Evolutionary conservation across 2,888 invertebrate genomes (phyloP), one percentile per base, ranked within the genome.

Genomic region (Athalia rosae): DNA sequence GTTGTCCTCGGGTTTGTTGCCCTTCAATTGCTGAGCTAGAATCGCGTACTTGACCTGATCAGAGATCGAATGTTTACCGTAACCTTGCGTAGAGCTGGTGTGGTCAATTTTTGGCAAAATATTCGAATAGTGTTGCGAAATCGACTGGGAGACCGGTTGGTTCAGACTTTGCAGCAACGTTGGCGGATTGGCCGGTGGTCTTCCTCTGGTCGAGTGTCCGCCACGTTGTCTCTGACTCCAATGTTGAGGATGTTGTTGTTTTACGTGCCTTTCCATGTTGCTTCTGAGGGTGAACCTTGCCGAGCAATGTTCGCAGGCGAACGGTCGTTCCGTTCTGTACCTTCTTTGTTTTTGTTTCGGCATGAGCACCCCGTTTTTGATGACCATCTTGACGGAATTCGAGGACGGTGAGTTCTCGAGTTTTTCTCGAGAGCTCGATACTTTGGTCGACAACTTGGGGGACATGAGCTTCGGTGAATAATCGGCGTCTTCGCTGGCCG

Each of bases 211-310:
- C 3, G 91, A 91, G 62, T 93, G 92, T 0, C 92, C 92, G 3
- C 92, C 92, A 45, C 94, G 90, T 83, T 96, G 94, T 59, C 96
- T 91, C 81, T 96, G 95, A 76, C 95, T 95, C 95, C 97, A 97
- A 86, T 93, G 95, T 80, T 96, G 95, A 0, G 97, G 97, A 91
- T 98, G 98, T 84, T 98, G 97, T 84, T 97, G 97, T 87, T 98
- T 98, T 3, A 98, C 96, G 84, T 98, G 98, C 0, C 97, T 92
- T 89, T 98, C 98, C 97, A 98, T 98, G 85, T 98, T 98, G 8
- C 97, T 97, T n/a, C 97, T 92, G 9, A 98, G 91, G 0, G 98
- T 98, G 86, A 98, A 98, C 76, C 96, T 92, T 0, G 97, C 97
- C 0, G 96, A 95, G 89, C 98, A 98, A 86, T 97, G 96, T 78